Evolutionary conservation across 2,797 vertebrate species (phyloP), one percentile per base, ranked within the genome.

Genomic region (Cetoscarus ocellatus): DNA sequence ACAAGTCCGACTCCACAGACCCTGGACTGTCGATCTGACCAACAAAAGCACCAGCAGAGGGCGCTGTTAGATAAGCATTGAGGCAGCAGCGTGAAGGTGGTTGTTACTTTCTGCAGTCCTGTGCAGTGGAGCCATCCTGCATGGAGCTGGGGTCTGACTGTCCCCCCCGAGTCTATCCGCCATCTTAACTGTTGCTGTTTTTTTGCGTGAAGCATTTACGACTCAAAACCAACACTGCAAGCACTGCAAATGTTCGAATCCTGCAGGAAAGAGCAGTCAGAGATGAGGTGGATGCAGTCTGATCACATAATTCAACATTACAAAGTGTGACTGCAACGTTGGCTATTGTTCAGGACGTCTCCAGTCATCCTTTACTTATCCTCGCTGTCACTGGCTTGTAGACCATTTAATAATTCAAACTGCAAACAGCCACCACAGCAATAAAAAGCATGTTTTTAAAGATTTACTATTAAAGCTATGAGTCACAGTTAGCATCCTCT

Each of bases 131-230:
- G 80, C 66, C 8, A 47, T 67, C 61, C 81, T 17, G 40, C 67
- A 36, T 60, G 54, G 59, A 86, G 71, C 56, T 14, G 61, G 61
- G 72, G 51, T 78, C 73, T 67, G 51, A 71, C 61, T 68, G 74
- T 48, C 67, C 76, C 70, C 47, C 15, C 38, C 9, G 38, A 55
- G 64, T 63, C 61, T 69, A 18, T 69, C 86, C 77, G 84, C 87
- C 88, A 91, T 93, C 86, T 91, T 92, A 86, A 89, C 83, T 75
- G 69, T 67, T 80, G 67, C 81, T 79, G 83, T 89, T 47, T 89
- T 90, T 84, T 51, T 48, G 51, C 42, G 44, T 73, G 38, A 39
- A 39, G 9, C 27, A 27, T 27, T 69, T 44, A 15, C 8, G 14
- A 19, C 64, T 73, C 35, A 47, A 49, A 72, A 57, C 50, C 17